Conservation (phyloP, 2,797 vertebrate species). For the Crotalus adamanteus region DNA sequence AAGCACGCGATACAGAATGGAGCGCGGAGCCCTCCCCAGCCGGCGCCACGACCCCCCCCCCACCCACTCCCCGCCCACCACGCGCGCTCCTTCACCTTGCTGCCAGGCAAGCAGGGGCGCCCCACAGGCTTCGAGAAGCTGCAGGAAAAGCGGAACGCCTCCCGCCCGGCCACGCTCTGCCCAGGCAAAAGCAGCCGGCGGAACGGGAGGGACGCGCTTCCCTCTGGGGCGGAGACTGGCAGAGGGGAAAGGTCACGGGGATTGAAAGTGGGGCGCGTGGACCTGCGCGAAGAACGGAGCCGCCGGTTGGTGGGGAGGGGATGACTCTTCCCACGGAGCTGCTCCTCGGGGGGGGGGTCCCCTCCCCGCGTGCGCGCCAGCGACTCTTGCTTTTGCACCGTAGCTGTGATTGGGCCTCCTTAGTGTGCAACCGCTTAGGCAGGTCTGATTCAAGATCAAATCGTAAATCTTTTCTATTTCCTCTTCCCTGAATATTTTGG, state of each 20-base stretch:
- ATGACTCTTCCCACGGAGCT: not conserved
- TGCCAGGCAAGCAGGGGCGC: not conserved
- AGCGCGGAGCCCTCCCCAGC: not conserved
- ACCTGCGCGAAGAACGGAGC: not conserved
- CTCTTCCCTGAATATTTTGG: not conserved
- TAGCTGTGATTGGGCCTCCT: not conserved
- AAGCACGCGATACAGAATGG: not conserved
- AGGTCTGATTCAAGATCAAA: not conserved
- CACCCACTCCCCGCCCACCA: not conserved
- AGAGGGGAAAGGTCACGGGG: slow-evolving; percentile 46
- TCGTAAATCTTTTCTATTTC: not conserved
- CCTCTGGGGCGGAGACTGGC: slow-evolving; percentile 36
- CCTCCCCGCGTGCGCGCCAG: not conserved
- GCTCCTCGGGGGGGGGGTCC: not conserved
- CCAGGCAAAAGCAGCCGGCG: slow-evolving; percentile 46
- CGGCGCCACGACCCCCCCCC: not conserved
- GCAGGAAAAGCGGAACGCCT: not conserved
- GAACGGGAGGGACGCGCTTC: slow-evolving; percentile 52
- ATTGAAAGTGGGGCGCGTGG: not conserved
- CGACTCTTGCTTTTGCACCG: not conserved
- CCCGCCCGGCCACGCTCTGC: slow-evolving; percentile 16
- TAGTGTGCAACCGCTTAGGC: not conserved
- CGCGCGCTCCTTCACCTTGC: slow-evolving; percentile 49
- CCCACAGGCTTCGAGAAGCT: not conserved
- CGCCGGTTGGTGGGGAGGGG: not conserved